Conservation (phyloP, 2,888 invertebrate genomes). For the Caradrina kadenii region DNA sequence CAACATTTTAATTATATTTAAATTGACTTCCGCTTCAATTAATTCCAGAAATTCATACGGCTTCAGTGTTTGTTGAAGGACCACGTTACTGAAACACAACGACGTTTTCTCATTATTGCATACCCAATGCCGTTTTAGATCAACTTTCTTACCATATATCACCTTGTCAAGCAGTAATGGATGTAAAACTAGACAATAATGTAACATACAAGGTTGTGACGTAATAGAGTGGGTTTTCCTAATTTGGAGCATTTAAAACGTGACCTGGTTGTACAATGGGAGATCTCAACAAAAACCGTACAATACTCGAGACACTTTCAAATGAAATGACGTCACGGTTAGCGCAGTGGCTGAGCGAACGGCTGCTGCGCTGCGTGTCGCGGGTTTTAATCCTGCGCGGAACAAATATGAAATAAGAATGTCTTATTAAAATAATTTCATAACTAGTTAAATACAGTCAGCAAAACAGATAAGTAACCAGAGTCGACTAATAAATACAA, state of each 20-base stretch:
- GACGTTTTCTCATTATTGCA: neutral
- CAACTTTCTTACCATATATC: too few relatives aligned
- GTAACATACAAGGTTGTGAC: too few relatives aligned
- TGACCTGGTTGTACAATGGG: constrained; percentile 41
- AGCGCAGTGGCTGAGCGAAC: too few relatives aligned
- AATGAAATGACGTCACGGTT: constrained; percentile 9
- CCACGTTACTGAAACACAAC: neutral
- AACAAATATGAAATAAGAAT: too few relatives aligned
- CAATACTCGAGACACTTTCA: constrained; percentile 20
- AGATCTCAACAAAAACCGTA: constrained; percentile 5
- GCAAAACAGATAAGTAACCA: too few relatives aligned
- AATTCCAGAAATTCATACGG: constrained; percentile 48
- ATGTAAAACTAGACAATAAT: neutral
- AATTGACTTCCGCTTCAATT: constrained; percentile 39
- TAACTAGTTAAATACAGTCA: too few relatives aligned
- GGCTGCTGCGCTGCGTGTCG: too few relatives aligned
- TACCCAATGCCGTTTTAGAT: constrained; percentile 28
- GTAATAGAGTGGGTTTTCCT: constrained; percentile 21
- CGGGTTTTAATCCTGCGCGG: too few relatives aligned
- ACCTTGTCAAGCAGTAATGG: constrained; percentile 19
- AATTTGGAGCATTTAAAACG: constrained; percentile 40
- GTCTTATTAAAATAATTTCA: too few relatives aligned
- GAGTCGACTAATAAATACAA: too few relatives aligned
- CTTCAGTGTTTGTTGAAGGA: constrained; percentile 27
- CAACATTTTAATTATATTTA: constrained; percentile 11